Conservation (phyloP, 1,140 invertebrate species). For the Dendrolimus kikuchii region DNA sequence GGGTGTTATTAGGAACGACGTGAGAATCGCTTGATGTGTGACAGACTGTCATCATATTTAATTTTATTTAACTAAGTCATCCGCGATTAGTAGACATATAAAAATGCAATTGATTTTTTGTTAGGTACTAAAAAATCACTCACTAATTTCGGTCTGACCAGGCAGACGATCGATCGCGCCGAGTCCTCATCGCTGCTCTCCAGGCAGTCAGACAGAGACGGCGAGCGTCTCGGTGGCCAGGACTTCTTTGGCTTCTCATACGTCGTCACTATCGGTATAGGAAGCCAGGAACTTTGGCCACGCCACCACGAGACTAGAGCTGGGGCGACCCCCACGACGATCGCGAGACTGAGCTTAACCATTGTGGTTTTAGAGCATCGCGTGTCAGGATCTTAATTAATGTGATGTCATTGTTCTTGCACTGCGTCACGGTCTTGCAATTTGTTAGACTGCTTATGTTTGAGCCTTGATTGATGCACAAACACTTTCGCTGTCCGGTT, state of each 20-base stretch:
- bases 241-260: slow-evolving; percentile 36
- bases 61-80: too few relatives aligned
- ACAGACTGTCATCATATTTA: too few relatives aligned
- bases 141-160: slow-evolving; percentile 59
- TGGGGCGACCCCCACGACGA: slow-evolving; percentile 63
- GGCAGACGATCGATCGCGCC: slow-evolving; percentile 58
- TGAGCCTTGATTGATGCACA: too few relatives aligned
- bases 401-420: too few relatives aligned
- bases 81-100: too few relatives aligned
- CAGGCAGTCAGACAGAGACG: slow-evolving; percentile 58
- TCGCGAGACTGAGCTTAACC: slow-evolving; percentile 56
- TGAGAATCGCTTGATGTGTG: too few relatives aligned
- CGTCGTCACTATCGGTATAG: slow-evolving; percentile 32
- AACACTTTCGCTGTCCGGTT: too few relatives aligned
- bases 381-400: too few relatives aligned
- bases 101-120: not conserved
- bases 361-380: slow-evolving; percentile 20
- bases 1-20: too few relatives aligned
- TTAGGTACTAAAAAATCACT: slow-evolving; percentile 21
- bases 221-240: slow-evolving; percentile 47
- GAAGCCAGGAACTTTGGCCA: slow-evolving; percentile 35
- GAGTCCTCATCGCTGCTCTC: slow-evolving; percentile 63
- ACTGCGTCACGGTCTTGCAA: too few relatives aligned
- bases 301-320: slow-evolving; percentile 63
- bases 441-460: too few relatives aligned